phyloP scores from a whole-genome alignment of 2,113 vertebrate genomes.

The Lasiurus borealis region DNA sequence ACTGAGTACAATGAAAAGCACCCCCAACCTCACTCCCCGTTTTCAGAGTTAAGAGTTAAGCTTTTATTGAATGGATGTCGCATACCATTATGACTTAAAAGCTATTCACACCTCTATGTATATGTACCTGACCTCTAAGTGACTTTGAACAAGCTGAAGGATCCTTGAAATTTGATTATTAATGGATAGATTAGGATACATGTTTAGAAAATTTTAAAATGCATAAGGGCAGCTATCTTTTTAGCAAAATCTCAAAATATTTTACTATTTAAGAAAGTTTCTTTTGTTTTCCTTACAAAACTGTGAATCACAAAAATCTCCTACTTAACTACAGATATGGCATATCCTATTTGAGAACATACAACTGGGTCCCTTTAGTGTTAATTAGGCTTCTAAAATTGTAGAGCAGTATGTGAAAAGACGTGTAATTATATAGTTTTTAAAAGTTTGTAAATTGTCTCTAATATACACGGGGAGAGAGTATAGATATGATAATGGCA shows the following conservation, averaged over 20 bases:
- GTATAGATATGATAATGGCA: not conserved
- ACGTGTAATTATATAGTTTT: not conserved
- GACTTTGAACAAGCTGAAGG: not conserved
- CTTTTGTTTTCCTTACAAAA: not conserved
- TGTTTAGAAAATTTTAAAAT: not conserved
- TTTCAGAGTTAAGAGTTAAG: not conserved
- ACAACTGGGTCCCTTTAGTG: not conserved
- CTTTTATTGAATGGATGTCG: not conserved
- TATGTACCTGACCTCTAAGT: not conserved
- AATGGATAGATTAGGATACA: not conserved
- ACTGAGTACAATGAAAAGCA: slow-evolving; percentile 63
- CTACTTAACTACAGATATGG: not conserved
- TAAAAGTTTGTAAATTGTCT: not conserved
- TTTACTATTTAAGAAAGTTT: not conserved
- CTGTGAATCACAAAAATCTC: not conserved
- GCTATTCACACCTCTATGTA: not conserved
- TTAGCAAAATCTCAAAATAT: not conserved
- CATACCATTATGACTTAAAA: not conserved
- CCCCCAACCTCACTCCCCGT: not conserved
- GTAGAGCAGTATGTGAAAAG: not conserved
- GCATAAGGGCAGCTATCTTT: not conserved
- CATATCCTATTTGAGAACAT: not conserved
- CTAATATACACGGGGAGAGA: not conserved
- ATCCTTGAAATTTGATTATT: not conserved
- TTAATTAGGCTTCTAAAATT: slow-evolving; percentile 1